phyloP scores from a whole-genome alignment of 2,113 vertebrate genomes.

The Psittacula cyanocephala region DNA sequence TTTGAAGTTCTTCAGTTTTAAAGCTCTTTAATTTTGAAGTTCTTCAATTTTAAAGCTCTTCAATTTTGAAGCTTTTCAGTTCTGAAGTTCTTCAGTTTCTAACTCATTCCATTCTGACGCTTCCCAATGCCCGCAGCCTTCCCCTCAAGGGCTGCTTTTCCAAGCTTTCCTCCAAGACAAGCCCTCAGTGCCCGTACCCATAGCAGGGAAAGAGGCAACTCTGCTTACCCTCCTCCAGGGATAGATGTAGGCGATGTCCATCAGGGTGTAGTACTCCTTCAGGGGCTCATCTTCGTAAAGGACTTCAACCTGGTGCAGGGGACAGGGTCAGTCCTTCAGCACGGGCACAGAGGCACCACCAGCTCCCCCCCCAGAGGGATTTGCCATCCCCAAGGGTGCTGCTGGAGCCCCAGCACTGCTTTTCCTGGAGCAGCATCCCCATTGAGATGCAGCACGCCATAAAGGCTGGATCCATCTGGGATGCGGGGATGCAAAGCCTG shows the following conservation, averaged over 20 bases:
- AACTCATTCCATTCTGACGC: neutral
- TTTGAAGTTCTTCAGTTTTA: neutral
- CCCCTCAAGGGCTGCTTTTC: neutral
- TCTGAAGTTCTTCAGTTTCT: too few relatives aligned
- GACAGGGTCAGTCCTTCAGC: neutral
- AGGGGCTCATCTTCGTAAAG: conserved; percentile 89
- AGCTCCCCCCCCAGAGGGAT: neutral
- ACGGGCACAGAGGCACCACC: neutral
- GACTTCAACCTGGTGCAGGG: conserved; percentile 83
- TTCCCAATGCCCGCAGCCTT: neutral
- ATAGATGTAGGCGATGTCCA: conserved; percentile 94
- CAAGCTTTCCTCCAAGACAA: neutral
- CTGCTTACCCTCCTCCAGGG: conserved; percentile 89
- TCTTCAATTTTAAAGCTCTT: neutral
- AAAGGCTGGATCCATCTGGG: neutral
- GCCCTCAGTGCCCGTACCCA: rapidly evolving
- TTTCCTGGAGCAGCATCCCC: neutral
- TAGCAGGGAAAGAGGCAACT: rapidly evolving
- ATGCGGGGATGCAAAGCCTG: neutral
- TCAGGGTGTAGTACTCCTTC: conserved; percentile 95
- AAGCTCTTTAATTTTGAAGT: neutral
- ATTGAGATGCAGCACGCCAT: rapidly evolving
- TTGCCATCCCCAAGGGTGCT: neutral
- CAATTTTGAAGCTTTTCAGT: neutral
- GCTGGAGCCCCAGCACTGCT: neutral